Evolutionary conservation across 2,888 invertebrate species (phyloP), one percentile per base, ranked within the genome.

Genomic region (Mantis religiosa): DNA sequence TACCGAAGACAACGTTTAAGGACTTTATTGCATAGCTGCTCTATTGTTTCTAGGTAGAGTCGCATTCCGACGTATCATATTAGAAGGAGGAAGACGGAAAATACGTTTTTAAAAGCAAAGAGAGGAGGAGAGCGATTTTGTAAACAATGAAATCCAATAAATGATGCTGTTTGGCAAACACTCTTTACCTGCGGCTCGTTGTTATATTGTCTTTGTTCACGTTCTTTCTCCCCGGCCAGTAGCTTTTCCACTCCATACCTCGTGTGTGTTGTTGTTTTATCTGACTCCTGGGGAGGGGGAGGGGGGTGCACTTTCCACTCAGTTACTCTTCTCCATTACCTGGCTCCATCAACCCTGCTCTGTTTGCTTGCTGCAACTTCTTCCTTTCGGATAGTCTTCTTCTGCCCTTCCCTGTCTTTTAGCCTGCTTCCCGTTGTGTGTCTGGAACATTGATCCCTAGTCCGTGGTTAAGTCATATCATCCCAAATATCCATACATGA

Each of bases 281-380:
- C 87, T 82, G 30, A 6, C 87, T 82, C 82, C 82, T 87, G 41
- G 34, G 81, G 30, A 1, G 25, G 41, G 6, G n/a, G n/a, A n/a
- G 41, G 41, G 25, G 85, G 85, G 20, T 85, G 87, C 82, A 82
- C 87, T 87, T 87, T 87, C 87, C 87, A 87, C 82, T 87, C 87
- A 87, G 87, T 87, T 87, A 87, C 82, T n/a, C 82, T 87, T 87
- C 87, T 87, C 87, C 87, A 87, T 87, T 87, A 87, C 87, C 87
- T 87, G 87, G 87, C 87, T 87, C 87, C 87, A 87, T 87, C 87
- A 87, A 34, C 34, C 87, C 34, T 87, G 30, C 87, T 82, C 87
- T 30, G 87, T 87, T 82, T 87, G 87, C 87, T 87, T 87, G 34
- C 82, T 87, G 82, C 82, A 82, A 81, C 15, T 34, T 87, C 82